Evolutionary conservation across 2,888 invertebrate species (phyloP).

Genomic region (Polydrusus tereticollis): DNA sequence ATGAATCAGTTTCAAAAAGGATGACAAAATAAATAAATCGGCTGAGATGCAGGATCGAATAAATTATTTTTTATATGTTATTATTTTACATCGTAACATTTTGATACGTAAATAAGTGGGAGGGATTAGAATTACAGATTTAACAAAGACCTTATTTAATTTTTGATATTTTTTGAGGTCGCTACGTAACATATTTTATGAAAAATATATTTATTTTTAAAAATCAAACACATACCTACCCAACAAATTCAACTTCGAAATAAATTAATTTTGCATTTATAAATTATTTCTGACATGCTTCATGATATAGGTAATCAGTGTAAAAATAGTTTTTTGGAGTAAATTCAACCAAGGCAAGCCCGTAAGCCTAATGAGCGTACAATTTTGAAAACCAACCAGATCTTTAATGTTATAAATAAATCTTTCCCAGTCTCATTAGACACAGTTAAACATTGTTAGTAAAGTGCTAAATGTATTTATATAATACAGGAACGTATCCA

Average conservation of each 20-base stretch:
- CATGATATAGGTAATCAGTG: constrained; percentile 3
- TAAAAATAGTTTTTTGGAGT: constrained; percentile 7
- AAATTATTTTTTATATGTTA: background rate
- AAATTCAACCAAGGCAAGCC: constrained; percentile 3
- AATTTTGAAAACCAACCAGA: constrained; percentile 8
- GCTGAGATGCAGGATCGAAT: background rate
- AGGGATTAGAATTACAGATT: background rate
- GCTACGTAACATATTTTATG: background rate
- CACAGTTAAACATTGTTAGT: background rate
- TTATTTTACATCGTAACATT: background rate
- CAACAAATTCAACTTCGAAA: too few species aligned
- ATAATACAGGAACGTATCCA: too few species aligned
- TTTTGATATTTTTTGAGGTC: background rate
- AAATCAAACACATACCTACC: too few species aligned
- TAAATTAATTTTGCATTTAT: background rate
- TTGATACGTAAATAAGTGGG: background rate
- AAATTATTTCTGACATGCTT: background rate
- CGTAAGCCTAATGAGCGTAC: background rate
- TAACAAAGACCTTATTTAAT: background rate
- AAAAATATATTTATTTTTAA: too few species aligned
- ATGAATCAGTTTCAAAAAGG: constrained; percentile 12
- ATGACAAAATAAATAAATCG: constrained; percentile 19
- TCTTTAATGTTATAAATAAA: background rate
- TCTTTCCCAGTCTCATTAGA: background rate
- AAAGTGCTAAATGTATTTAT: background rate